Evolutionary conservation across 1,140 invertebrate genomes (phyloP).

Genomic region (Cotesia chilonis): DNA sequence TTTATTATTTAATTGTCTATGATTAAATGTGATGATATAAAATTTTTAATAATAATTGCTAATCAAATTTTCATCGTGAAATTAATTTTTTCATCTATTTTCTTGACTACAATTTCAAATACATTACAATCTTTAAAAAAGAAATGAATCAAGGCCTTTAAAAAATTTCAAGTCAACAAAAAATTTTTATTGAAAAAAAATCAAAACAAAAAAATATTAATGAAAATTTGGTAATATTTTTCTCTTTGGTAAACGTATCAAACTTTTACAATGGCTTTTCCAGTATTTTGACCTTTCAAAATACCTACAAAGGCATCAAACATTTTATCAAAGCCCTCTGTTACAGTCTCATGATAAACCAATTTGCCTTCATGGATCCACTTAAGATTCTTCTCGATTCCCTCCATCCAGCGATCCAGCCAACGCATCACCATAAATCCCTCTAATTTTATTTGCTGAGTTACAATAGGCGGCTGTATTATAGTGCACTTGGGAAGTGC

Average conservation of each 20-base stretch:
- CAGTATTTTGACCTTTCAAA: conserved; percentile 71
- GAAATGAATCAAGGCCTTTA: too few relatives aligned
- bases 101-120: too few relatives aligned
- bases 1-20: too few relatives aligned
- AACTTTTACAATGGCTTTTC: conserved; percentile 72
- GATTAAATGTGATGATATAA: too few relatives aligned
- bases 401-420: conserved; percentile 65
- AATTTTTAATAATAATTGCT: too few relatives aligned
- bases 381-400: conserved; percentile 68
- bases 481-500: conserved; percentile 58
- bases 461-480: conserved; percentile 66
- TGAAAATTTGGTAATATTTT: conserved; percentile 1
- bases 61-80: too few relatives aligned
- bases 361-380: conserved; percentile 71
- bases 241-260: conserved; percentile 37
- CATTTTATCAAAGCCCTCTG: conserved; percentile 73
- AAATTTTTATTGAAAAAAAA: too few relatives aligned
- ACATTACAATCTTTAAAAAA: too few relatives aligned
- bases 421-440: conserved; percentile 69
- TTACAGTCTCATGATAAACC: conserved; percentile 70
- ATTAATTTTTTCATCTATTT: too few relatives aligned
- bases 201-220: not conserved
- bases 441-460: conserved; percentile 70
- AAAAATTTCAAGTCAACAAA: too few relatives aligned
- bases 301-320: conserved; percentile 71